These are phyloP conservation scores for Andrena trimmerana DNA, from an alignment of 2,888 invertebrate genomes.

Conservation along the genomic window DNA sequence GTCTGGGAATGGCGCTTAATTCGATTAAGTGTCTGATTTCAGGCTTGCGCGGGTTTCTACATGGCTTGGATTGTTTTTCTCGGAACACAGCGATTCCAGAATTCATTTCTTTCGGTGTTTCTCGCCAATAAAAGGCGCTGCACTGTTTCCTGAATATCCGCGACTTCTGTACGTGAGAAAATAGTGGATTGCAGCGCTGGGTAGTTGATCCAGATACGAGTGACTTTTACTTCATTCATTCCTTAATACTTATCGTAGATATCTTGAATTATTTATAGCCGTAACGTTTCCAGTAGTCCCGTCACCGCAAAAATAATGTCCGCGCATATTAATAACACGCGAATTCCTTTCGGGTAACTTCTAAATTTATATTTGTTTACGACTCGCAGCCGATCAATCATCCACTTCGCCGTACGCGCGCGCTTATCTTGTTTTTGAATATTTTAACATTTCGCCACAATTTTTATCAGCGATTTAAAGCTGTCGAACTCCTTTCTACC, in stretches of 20 bases:
- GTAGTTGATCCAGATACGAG: too few species aligned
- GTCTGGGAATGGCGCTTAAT: conserved; percentile 34
- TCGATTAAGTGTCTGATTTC: conserved; percentile 41
- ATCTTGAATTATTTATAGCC: conserved; percentile 14
- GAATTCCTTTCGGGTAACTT: conserved; percentile 2
- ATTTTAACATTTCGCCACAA: conserved; percentile 46
- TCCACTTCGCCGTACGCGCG: conserved; percentile 10
- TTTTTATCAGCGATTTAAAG: conserved; percentile 40
- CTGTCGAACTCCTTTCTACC: conserved; percentile 55
- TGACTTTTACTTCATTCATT: conserved; percentile 15
- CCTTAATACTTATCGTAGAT: not conserved
- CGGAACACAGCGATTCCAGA: not conserved
- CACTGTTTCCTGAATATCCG: not conserved
- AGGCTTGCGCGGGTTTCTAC: not conserved
- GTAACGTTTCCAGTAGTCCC: conserved; percentile 6
- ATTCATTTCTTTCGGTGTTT: not conserved
- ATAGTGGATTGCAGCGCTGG: not conserved
- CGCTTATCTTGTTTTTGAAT: conserved; percentile 41
- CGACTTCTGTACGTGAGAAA: not conserved
- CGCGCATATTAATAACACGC: not conserved
- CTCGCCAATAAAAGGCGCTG: not conserved
- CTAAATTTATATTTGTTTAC: conserved; percentile 54
- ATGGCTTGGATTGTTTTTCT: not conserved
- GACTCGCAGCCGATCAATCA: conserved; percentile 41
- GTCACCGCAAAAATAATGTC: conserved; percentile 13